Evolutionary conservation across 2,113 vertebrate genomes (phyloP), one percentile per base, ranked within the genome.

Genomic region (Hiodon alosoides): DNA sequence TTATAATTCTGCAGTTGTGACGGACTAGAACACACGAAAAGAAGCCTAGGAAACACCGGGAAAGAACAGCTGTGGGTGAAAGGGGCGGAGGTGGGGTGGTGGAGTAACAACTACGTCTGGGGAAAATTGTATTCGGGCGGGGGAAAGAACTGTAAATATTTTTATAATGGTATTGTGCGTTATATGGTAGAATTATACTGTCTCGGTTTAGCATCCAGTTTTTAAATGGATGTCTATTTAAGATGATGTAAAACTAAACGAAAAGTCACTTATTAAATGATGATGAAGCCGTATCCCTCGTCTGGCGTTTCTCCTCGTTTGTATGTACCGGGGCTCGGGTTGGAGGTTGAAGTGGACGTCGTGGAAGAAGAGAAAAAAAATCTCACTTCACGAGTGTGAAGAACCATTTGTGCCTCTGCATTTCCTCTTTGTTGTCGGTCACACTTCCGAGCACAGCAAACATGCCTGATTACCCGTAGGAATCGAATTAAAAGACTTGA

Each of bases 381-480:
- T 31, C 31, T 31, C 31, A 31, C 31, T 31, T 31, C 31, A 31
- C 31, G 31, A 31, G 31, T 31, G 31, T 31, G 31, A 52, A 82
- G 47, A 55, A 4, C 13, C 5, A 10, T 72, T 67, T 76, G 68
- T 75, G 76, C 67, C 61, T 75, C 68, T 46, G 50, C 52, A 68
- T 58, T 64, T 69, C 69, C 73, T 80, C 72, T 81, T 78, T 77
- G 71, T 76, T 65, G 80, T 82, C 79, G 52, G 84, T 83, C 73
- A 77, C 75, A 74, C 79, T 81, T 83, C 78, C 82, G 82, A 79
- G 78, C 82, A 85, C 85, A 79, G 81, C 85, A 85, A 85, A 87
- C 85, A 86, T 82, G 89, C 78, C 82, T 85, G 87, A 90, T 92
- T 91, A 92, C 89, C 90, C 88, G 2, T 58, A 87, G 88, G 89